Evolutionary conservation across 2,113 vertebrate species (phyloP), one percentile per base, ranked within the genome.

Genomic region (Oreochromis tanganicae): DNA sequence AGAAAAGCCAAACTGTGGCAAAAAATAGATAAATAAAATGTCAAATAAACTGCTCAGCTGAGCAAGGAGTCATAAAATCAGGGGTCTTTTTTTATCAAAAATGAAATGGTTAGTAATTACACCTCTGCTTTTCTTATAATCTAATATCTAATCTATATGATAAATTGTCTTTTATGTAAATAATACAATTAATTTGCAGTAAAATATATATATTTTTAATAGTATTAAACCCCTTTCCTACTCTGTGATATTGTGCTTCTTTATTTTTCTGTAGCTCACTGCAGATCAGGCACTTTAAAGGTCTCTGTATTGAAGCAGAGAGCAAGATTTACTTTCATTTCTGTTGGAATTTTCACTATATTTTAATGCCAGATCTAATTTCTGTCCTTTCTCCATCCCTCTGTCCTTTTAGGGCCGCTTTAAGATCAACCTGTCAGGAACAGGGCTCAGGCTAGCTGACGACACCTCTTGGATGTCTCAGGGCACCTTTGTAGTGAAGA

Each of bases 401-500:
- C 34, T 52, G 68, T 84, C 79, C 34, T 87, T 89, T 87, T 85
- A 99, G 98, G 98, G 99, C 75, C 98, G 95, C 4, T 99, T 99
- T 91, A 97, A 97, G 88, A 95, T 99, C 94, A 98, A 98, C 94
- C 97, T 99, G 14, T 96, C 97, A 0, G 98, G 98, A 93, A 99
- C 98, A 2, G 98, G 98, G 16, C 95, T 99, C 16, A 96, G 97
- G 24, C 92, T 99, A 75, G 86, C 89, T 1, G 97, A 97, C 50
- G 94, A 96, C 2, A 95, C 97, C 10, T 96, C 96, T 16, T 99
- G 99, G 98, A 95, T 97, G 80, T 98, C 97, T 0, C 98, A 98
- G 89, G 98, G 98, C 84, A 99, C 98, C 93, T 98, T 98, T 0
- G 98, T 97, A 0, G 97, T 97, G 79, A 97, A 97, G 0, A 97